These are phyloP conservation scores for Catamblyrhynchus diadema DNA, from an alignment of 2,797 vertebrate genomes.

Conservation along the genomic window DNA sequence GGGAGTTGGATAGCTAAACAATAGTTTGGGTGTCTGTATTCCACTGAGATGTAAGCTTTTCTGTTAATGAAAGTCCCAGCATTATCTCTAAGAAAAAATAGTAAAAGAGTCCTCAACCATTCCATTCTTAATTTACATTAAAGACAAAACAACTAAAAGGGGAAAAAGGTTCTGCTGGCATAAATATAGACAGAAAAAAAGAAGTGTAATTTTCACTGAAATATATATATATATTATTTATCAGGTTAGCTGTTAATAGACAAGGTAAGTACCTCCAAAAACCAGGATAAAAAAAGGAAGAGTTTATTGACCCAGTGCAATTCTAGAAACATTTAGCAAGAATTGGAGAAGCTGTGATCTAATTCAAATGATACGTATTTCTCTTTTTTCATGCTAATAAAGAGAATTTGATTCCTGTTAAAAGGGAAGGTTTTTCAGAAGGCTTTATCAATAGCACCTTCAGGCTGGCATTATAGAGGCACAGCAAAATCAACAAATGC, in stretches of 20 bases:
- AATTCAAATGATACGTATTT: background rate
- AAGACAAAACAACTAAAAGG: background rate
- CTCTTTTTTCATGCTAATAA: conserved; percentile 26
- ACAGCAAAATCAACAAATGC: conserved; percentile 40
- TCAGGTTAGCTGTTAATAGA: background rate
- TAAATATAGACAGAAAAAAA: background rate
- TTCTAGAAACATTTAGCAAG: conserved; percentile 2
- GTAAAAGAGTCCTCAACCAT: background rate
- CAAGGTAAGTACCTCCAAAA: background rate
- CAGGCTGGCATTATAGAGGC: background rate
- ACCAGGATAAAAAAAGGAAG: background rate
- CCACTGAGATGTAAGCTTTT: background rate
- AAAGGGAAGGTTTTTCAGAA: background rate
- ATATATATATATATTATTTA: background rate
- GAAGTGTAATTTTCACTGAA: background rate
- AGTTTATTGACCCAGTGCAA: background rate
- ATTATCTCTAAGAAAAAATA: background rate
- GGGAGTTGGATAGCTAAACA: conserved; percentile 23
- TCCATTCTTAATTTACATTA: background rate
- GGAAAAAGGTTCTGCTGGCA: background rate
- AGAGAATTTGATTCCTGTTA: background rate
- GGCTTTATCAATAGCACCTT: conserved; percentile 34
- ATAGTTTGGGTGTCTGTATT: conserved; percentile 22
- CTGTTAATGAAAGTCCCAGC: background rate
- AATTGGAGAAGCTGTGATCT: background rate